Conservation (phyloP, 2,797 vertebrate species). For the Vireo griseus region DNA sequence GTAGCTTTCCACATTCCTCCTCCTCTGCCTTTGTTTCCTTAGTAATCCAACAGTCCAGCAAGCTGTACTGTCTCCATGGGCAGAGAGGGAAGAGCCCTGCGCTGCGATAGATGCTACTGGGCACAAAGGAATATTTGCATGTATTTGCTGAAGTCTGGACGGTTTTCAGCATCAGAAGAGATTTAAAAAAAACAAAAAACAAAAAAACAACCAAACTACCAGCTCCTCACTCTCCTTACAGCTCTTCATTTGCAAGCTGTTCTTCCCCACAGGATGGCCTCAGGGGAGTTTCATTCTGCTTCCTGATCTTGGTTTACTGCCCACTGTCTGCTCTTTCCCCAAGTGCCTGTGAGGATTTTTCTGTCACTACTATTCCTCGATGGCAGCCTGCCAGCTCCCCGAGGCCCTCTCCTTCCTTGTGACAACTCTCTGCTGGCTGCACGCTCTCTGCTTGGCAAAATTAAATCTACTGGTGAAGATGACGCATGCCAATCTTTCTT, state of each 20-base stretch:
- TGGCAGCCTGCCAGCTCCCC: not conserved
- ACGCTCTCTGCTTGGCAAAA: not conserved
- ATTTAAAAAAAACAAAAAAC: not conserved
- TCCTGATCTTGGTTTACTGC: slow-evolving; percentile 28
- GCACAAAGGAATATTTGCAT: not conserved
- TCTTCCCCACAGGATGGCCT: not conserved
- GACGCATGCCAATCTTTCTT: not conserved
- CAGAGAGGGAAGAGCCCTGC: not conserved
- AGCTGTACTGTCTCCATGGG: not conserved
- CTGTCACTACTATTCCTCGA: not conserved
- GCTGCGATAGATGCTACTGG: not conserved
- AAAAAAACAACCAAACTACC: too few relatives aligned
- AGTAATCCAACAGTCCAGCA: not conserved
- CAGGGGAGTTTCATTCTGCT: not conserved
- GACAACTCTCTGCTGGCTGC: not conserved
- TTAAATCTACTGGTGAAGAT: not conserved
- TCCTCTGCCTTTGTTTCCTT: not conserved
- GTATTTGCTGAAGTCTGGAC: not conserved
- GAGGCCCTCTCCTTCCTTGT: not conserved
- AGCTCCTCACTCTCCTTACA: not conserved
- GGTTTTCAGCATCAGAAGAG: not conserved
- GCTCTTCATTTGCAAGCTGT: not conserved
- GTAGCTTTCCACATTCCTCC: not conserved
- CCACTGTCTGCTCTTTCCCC: not conserved
- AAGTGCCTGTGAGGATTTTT: not conserved